Conservation (phyloP, 2,888 invertebrate species). For the Linhomoeus sp. region DNA sequence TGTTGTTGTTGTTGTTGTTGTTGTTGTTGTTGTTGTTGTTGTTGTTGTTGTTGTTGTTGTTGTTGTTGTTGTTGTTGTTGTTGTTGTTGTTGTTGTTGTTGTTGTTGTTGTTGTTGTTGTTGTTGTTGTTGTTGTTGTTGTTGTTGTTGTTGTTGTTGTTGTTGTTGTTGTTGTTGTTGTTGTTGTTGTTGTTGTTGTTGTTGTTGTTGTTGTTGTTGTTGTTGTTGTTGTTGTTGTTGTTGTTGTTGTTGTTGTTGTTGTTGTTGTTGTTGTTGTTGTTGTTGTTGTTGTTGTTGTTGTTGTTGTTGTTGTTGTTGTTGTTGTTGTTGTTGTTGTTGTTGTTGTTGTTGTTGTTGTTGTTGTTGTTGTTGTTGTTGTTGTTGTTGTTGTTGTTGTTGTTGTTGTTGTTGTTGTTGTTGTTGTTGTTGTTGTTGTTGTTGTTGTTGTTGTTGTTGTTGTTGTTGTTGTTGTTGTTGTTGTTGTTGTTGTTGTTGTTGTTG, state of each 20-base stretch:
- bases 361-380: background rate
- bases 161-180: background rate
- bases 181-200: background rate
- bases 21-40: background rate
- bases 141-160: background rate
- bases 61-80: background rate
- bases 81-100: background rate
- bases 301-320: background rate
- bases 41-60: background rate
- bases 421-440: background rate
- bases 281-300: background rate
- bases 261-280: background rate
- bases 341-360: background rate
- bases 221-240: background rate
- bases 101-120: background rate
- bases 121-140: background rate
- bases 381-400: background rate
- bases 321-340: background rate
- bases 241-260: background rate
- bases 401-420: background rate
- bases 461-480: background rate
- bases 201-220: background rate
- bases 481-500: background rate
- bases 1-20: background rate
- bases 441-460: background rate